Percentiles rank a stretch among this genome's conserved stretches.
These are phyloP conservation scores for Psephotus haematonotus DNA, from an alignment of 2,113 vertebrate genomes.

Conservation along the genomic window DNA sequence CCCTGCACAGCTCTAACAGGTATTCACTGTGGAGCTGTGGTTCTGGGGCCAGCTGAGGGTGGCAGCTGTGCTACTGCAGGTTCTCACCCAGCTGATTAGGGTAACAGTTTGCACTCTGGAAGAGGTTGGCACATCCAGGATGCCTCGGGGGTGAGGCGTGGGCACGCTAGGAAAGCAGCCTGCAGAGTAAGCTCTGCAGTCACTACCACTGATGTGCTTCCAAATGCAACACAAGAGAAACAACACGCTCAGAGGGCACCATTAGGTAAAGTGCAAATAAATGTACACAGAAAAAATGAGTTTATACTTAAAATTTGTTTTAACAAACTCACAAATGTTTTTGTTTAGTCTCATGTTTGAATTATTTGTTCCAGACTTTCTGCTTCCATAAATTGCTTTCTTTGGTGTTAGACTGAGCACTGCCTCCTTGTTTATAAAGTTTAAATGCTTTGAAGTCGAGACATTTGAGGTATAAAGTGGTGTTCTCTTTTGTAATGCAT, in stretches of 20 bases:
- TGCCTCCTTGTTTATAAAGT: slow-evolving; percentile 12
- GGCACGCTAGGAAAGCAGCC: not conserved
- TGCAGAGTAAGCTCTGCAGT: rapidly evolving
- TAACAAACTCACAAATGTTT: slow-evolving; percentile 38
- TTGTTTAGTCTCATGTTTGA: slow-evolving; percentile 56
- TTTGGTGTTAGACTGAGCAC: not conserved
- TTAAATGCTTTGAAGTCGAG: slow-evolving; percentile 37
- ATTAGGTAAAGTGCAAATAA: slow-evolving; percentile 30
- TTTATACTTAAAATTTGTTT: slow-evolving; percentile 22
- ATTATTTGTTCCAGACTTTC: slow-evolving; percentile 45
- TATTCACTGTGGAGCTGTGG: rapidly evolving
- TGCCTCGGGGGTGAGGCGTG: not conserved
- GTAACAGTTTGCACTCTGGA: rapidly evolving
- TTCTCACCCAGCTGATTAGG: not conserved
- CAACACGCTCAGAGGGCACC: not conserved
- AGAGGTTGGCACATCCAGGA: not conserved
- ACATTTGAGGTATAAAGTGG: not conserved
- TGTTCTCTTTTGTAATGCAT: not conserved
- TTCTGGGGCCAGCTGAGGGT: not conserved
- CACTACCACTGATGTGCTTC: not conserved
- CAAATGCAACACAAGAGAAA: not conserved
- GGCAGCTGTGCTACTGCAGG: not conserved
- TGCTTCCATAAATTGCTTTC: slow-evolving; percentile 49
- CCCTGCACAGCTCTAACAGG: not conserved
- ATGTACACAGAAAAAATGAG: not conserved